Base-by-base conservation (phyloP, 2,888 invertebrate species). In the Blastobasis lacticolella region DNA sequence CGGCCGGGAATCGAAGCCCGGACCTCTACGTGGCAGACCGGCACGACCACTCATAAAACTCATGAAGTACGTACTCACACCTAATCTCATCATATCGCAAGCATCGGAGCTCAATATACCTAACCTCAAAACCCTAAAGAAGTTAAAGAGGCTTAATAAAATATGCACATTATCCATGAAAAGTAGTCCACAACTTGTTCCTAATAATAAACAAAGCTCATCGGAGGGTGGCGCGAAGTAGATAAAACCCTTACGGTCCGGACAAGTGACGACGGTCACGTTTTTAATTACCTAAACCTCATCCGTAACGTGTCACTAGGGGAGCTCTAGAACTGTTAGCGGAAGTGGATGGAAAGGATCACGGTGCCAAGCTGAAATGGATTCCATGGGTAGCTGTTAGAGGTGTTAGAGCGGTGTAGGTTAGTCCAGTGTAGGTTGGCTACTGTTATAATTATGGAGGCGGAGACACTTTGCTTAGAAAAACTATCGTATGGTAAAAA, bases 261-360 rank as follows among this genome's bases (percentile, higher is more conserved):
- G 83, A 83, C 85, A 85, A 82, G 75, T 87, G 86, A 88, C 82
- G 84, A 86, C 85, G 87, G 86, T 87, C 85, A 81, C 81, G 84
- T 84, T 86, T 88, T 87, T 88, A 88, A 88, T 88, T 86, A 88
- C 83, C 75, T 72, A 63, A 64, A 73, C 62, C 74, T 81, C 79
- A 78, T 83, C 79, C 75, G 80, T 81, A 76, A 79, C 78, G 77
- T 73, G 80, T 79, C 78, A 74, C 73, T 66, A 65, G 67, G 63
- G 69, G 71, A 66, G 67, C 5, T n/a, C 42, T 42, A 5, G 42
- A 8, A 42, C 10, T n/a, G 42, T 3, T 4, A 10, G 1, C n/a
- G 7, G 42, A 42, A n/a, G 9, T 42, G 10, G 42, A 10, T 42
- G 10, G n/a, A 42, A 42, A n/a, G 42, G 42, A 8, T 8, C 9